Evolutionary conservation across 1,140 invertebrate species (phyloP).

Genomic region (Bombus superbus): DNA sequence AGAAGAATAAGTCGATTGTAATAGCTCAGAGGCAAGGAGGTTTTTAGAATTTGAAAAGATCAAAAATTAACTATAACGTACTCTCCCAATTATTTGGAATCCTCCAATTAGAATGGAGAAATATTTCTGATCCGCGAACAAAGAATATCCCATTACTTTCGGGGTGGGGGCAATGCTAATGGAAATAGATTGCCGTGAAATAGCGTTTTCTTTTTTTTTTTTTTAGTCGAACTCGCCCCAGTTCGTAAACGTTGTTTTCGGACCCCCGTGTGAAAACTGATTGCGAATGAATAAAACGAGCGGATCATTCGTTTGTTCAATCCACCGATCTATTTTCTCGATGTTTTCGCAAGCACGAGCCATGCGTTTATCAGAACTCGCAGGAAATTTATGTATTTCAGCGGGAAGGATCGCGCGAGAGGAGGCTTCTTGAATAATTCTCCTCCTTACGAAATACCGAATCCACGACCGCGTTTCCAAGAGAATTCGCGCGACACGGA

Average conservation of each 20-base stretch:
- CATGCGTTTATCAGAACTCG: constrained; percentile 7
- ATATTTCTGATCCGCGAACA: no score
- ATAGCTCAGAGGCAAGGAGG: no score
- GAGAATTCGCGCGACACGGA: constrained; percentile 1
- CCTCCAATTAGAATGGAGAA: not conserved
- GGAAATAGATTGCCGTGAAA: constrained; percentile 25
- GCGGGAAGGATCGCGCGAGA: not conserved
- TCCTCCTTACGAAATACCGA: not conserved
- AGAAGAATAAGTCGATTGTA: no score
- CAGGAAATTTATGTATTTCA: constrained; percentile 25
- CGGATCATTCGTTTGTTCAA: constrained; percentile 28
- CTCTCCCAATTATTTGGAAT: no score
- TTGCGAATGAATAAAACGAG: constrained; percentile 30
- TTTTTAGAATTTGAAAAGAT: no score
- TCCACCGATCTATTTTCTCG: constrained; percentile 32
- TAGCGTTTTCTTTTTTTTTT: not conserved
- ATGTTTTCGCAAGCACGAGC: constrained; percentile 15
- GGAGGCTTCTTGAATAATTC: constrained; percentile 31
- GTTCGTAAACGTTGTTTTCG: constrained; percentile 19
- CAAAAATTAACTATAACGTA: no score
- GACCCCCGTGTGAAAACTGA: not conserved
- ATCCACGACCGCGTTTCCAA: not conserved
- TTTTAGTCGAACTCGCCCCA: constrained; percentile 31
- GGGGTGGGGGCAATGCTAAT: not conserved
- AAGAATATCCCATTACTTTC: not conserved